Conservation (phyloP, 2,797 vertebrate genomes). For the Poeciliopsis gracilis region DNA sequence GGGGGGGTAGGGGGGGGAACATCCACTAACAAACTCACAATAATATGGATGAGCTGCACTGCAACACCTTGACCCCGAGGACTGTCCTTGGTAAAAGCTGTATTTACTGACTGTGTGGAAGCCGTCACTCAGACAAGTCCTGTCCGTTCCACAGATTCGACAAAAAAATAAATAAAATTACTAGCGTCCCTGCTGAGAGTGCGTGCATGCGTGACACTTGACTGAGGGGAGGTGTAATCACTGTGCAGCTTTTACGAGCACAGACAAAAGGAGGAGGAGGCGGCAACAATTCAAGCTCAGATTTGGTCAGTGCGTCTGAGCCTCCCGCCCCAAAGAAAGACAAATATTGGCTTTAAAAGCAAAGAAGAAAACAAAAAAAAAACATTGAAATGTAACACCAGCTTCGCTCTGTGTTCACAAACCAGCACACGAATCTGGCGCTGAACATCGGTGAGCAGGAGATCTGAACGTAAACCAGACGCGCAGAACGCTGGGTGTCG, state of each 20-base stretch:
- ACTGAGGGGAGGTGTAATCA: conserved; percentile 9
- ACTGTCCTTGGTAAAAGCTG: conserved; percentile 64
- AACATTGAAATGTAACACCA: not conserved
- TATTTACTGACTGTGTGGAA: conserved; percentile 71
- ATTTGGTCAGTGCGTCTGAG: not conserved
- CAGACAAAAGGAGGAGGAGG: not conserved
- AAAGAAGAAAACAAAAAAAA: not conserved
- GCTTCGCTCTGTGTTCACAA: not conserved
- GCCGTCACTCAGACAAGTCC: conserved; percentile 71
- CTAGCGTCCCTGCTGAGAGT: conserved; percentile 41
- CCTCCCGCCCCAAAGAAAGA: not conserved
- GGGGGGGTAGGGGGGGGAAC: conserved; percentile 17
- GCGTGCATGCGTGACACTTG: not conserved
- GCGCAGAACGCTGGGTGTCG: too few species aligned
- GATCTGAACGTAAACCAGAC: too few species aligned
- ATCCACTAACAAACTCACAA: conserved; percentile 14
- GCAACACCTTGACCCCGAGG: conserved; percentile 48
- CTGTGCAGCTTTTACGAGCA: conserved; percentile 16
- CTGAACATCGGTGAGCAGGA: not conserved
- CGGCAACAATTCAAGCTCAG: not conserved
- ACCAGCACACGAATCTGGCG: not conserved
- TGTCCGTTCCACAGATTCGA: conserved; percentile 69
- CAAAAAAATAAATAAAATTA: conserved; percentile 25
- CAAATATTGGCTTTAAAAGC: not conserved
- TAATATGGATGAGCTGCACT: conserved; percentile 19